Evolutionary conservation across 2,797 vertebrate species (phyloP), one percentile per base, ranked within the genome.

Genomic region (Falco rusticolus): DNA sequence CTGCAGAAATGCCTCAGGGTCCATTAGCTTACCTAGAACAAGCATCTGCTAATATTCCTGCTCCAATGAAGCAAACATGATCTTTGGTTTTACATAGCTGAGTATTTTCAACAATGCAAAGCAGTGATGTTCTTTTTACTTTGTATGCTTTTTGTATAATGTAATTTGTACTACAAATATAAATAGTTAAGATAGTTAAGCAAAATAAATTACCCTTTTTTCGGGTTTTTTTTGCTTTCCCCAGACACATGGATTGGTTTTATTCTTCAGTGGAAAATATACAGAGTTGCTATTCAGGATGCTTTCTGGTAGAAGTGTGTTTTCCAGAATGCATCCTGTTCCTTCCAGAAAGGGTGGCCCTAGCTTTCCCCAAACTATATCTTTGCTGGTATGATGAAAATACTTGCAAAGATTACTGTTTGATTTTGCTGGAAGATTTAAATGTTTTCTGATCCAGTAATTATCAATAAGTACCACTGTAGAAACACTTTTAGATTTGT

Each of bases 11-110:
- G 39, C 98, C 99, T 5, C 99, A 99, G 13, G 99, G 99, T 72
- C 99, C 99, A 0, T 93, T 99, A 78, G 98, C 99, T 56, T 99
- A 99, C 95, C 97, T 99, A 20, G 99, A 99, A 90, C 99, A 99
- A 97, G 99, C 99, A 3, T 99, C 99, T 19, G 99, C 99, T 1
- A 99, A 98, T 81, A 98, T 99, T 76, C 99, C 99, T 10, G 99
- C 99, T 45, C 99, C 99, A 31, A 98, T 99, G 97, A 99, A 99
- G 97, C 99, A 98, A 82, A 99, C 97, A 0, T 98, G 96, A 98
- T 64, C 48, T 78, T 89, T 48, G 21, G 13, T 76, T 87, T 91
- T 54, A 63, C 26, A 6, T 13, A 48, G 22, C 41, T 65, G 33
- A 79, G 0, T 65, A 57, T 81, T 91, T 78, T 72, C 57, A 94